Evolutionary conservation across 2,797 vertebrate genomes (phyloP), one percentile per base, ranked within the genome.

Genomic region (Rhadinocentrus ornatus): DNA sequence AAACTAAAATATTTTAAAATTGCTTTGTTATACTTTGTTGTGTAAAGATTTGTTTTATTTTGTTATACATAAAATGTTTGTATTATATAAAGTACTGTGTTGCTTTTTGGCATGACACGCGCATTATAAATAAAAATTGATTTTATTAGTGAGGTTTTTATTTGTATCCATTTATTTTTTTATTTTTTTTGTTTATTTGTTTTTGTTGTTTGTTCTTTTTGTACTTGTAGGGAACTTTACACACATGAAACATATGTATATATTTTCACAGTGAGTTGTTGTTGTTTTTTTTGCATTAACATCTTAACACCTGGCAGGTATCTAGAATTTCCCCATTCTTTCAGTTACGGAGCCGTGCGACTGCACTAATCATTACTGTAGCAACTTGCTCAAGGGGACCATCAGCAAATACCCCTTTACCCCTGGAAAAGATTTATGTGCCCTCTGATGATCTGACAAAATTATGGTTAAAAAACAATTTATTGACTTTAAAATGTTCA

Each of bases 301-400:
- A 37, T 37, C 27, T 13, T 59, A 58, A 54, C 69, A 74, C 71
- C 60, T 74, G 79, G 73, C 24, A 48, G 39, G 20, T 24, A 66
- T 65, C 46, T 73, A 64, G 80, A 20, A 15, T 55, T 0, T 71
- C 78, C 58, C 64, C 71, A 88, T 85, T 84, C 64, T 26, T 73
- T 66, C 46, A 63, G 73, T 55, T 15, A 2, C 10, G 2, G 39
- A 63, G 52, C 57, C 48, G 69, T 34, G 52, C 1, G 50, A 63
- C 62, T 59, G n/a, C 27, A 67, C 39, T 57, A 60, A 55, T 80
- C 29, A 70, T 39, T 5, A 22, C 26, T 12, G 35, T 29, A 20
- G 57, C 59, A 66, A 57, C 62, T 41, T 57, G 29, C 69, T 61
- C 29, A 2, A 37, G 15, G 70, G 46, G 48, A 26, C 11, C 20